Evolutionary conservation across 2,113 vertebrate genomes (phyloP).

Genomic region (Phalacrocorax pelagicus): DNA sequence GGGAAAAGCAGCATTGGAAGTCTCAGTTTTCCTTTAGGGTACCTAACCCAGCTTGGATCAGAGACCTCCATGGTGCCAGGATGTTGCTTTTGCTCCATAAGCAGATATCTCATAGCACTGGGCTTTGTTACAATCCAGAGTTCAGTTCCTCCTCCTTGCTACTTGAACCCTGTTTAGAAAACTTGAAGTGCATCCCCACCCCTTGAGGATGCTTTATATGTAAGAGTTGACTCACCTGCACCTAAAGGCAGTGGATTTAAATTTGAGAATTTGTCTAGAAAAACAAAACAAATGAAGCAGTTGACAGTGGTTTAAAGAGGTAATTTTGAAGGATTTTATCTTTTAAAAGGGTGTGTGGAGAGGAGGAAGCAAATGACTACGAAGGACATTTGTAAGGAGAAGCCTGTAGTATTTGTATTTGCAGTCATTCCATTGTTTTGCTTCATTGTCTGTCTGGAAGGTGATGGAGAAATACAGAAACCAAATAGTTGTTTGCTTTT

Average conservation of each 20-base stretch:
- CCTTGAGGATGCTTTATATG: neutral
- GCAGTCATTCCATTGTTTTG: neutral
- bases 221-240: neutral
- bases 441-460: neutral
- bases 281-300: neutral
- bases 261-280: neutral
- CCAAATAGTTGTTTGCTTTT: neutral
- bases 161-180: neutral
- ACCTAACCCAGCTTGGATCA: neutral
- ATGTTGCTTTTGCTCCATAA: neutral
- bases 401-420: neutral
- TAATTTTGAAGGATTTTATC: constrained; percentile 4
- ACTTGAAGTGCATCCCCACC: neutral
- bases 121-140: neutral
- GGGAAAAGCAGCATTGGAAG: neutral
- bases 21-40: neutral
- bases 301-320: neutral
- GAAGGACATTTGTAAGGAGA: neutral
- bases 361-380: neutral
- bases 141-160: neutral
- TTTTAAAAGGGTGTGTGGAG: neutral
- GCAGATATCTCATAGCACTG: neutral
- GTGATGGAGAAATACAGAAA: constrained; percentile 6
- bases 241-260: neutral
- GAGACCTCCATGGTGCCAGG: neutral